Evolutionary conservation across 2,888 invertebrate species (phyloP), one percentile per base, ranked within the genome.

Genomic region (Pristionchus arcanus): DNA sequence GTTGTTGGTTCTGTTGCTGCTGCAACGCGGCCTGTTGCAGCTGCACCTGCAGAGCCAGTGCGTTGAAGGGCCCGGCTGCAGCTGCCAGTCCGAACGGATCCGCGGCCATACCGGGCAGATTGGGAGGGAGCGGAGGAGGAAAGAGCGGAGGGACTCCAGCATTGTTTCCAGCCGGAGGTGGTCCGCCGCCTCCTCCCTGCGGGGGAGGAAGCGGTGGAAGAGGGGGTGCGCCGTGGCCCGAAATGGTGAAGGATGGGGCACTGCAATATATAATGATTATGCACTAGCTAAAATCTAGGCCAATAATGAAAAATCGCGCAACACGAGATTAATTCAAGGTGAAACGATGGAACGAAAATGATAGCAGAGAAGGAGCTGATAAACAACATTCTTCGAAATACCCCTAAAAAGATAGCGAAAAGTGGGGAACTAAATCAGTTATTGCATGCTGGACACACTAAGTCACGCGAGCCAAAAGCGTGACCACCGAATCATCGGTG

Each of bases 41-140:
- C 21, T 37, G 42, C 21, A 49, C 42, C 19, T 77, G 31, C 1
- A 77, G 77, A 2, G 19, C 5, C 5, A 42, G 42, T 2, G 77
- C 77, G 21, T 77, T 42, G 49, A 77, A 77, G 37, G 77, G 77
- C 19, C 11, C 42, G 2, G 37, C 25, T 9, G 77, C 77, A 5
- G 42, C 5, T 34, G 37, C 77, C 77, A 77, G 37, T 7, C 77
- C 77, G 49, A 77, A 77, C 16, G 77, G 77, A n/a, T 77, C 77
- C 25, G 21, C 21, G 21, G 19, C 42, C 21, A 49, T 21, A 7
- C 77, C 77, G 25, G 77, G 77, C 42, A 77, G 77, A 31, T 34
- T 34, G 15, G 71, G 71, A 3, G 71, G 71, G 15, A 71, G 71
- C 13, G 34, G 28, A 34, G 34, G 71, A 1, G 77, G 77, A 5